phyloP scores from a whole-genome alignment of 2,888 invertebrate genomes.

The Dolichomitus sp. region DNA sequence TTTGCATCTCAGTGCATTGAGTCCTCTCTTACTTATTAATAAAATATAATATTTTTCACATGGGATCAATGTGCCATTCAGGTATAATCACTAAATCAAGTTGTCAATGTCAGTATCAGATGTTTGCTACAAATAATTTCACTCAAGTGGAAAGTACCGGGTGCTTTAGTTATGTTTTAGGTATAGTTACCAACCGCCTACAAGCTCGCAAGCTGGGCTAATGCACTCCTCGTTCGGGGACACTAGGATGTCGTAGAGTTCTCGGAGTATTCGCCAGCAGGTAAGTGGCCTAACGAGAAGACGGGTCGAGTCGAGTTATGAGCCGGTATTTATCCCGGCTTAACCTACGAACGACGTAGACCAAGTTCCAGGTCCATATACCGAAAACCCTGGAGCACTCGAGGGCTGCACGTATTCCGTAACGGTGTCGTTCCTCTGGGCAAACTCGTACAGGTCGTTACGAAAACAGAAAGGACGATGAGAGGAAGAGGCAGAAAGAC shows the following conservation, averaged over 20 bases:
- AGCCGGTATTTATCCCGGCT: conserved; percentile 79
- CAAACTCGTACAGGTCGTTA: conserved; percentile 58
- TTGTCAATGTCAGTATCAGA: too few species aligned
- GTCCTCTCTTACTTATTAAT: too few species aligned
- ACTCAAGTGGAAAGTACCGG: too few species aligned
- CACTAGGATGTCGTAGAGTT: background rate
- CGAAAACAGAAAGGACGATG: conserved; percentile 61
- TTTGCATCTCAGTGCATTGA: too few species aligned
- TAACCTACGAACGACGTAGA: conserved; percentile 75
- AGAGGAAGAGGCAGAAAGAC: conserved; percentile 17
- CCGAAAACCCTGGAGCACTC: conserved; percentile 41
- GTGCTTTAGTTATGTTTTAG: background rate
- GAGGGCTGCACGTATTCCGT: conserved; percentile 38
- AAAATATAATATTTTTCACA: too few species aligned
- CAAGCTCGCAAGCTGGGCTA: conserved; percentile 34
- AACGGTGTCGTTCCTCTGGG: conserved; percentile 39
- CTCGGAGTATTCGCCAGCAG: conserved; percentile 31
- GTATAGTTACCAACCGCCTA: conserved; percentile 9
- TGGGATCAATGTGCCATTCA: too few species aligned
- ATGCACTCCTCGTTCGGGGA: conserved; percentile 23
- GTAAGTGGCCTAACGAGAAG: conserved; percentile 48
- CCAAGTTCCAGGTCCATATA: conserved; percentile 63
- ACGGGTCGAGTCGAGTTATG: conserved; percentile 68
- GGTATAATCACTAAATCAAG: too few species aligned
- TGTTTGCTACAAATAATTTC: too few species aligned